Conservation (phyloP, 2,797 vertebrate species). For the Zenarchopterus dispar region DNA sequence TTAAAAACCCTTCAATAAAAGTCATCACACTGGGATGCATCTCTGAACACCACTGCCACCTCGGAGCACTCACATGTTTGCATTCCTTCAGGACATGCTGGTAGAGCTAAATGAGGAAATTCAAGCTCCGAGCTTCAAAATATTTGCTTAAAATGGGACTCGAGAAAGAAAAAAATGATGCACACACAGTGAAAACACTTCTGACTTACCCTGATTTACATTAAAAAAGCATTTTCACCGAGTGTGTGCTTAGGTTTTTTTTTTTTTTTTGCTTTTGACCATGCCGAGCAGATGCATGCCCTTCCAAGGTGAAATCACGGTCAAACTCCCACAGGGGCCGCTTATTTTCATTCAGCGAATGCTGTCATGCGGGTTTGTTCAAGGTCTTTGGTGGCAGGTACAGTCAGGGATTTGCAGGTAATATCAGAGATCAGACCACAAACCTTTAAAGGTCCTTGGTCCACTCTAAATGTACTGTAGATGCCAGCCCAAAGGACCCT, state of each 20-base stretch:
- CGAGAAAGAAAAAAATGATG: slow-evolving; percentile 59
- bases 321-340: slow-evolving; percentile 64
- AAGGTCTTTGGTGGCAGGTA: slow-evolving; percentile 42
- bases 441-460: slow-evolving; percentile 54
- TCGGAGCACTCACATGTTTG: slow-evolving; percentile 48
- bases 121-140: slow-evolving; percentile 22
- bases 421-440: slow-evolving; percentile 45
- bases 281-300: slow-evolving; percentile 74
- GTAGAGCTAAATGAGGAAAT: slow-evolving; percentile 17
- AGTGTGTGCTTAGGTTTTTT: slow-evolving; percentile 16
- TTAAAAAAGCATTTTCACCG: slow-evolving; percentile 25
- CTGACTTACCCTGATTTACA: background rate
- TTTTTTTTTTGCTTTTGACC: slow-evolving; percentile 60
- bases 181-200: slow-evolving; percentile 42
- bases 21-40: slow-evolving; percentile 67
- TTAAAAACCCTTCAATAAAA: slow-evolving; percentile 40
- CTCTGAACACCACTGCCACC: slow-evolving; percentile 52
- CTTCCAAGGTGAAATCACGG: slow-evolving; percentile 44
- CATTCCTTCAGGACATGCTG: slow-evolving; percentile 69
- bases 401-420: slow-evolving; percentile 31
- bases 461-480: slow-evolving; percentile 48
- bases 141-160: slow-evolving; percentile 10
- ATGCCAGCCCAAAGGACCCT: slow-evolving; percentile 40
- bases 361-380: slow-evolving; percentile 66
- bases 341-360: slow-evolving; percentile 38